Evolutionary conservation across 2,888 invertebrate genomes (phyloP).

Genomic region (Liopterus haemorrhoidalis): DNA sequence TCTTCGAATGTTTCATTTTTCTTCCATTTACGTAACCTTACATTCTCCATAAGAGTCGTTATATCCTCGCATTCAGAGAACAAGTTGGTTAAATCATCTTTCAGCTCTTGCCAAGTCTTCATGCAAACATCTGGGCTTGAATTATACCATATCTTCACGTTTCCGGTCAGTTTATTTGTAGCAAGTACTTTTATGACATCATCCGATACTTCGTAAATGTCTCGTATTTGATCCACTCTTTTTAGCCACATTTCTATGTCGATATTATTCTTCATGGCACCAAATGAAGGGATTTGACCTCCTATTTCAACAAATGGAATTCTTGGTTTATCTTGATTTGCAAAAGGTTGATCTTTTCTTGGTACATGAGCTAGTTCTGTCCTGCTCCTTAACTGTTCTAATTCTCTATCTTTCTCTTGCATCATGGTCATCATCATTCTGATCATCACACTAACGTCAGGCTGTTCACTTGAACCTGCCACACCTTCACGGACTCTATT

Average conservation of each 20-base stretch:
- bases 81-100: constrained; percentile 2
- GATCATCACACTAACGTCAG: too few relatives aligned
- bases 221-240: constrained; percentile 3
- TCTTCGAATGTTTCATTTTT: constrained; percentile 12
- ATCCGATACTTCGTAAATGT: constrained; percentile 5
- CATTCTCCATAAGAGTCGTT: constrained; percentile 3
- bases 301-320: constrained; percentile 4
- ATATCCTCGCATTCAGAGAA: constrained; percentile 7
- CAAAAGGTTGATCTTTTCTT: neutral
- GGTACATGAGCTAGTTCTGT: neutral
- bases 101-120: constrained; percentile 1
- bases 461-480: too few relatives aligned
- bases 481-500: too few relatives aligned
- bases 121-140: neutral
- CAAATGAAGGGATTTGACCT: neutral
- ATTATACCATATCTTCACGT: constrained; percentile 10
- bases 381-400: neutral
- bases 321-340: too few relatives aligned
- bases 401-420: constrained; percentile 1
- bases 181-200: constrained; percentile 10
- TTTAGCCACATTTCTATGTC: constrained; percentile 11
- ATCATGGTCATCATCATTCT: neutral
- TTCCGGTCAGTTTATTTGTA: constrained; percentile 12
- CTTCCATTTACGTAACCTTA: neutral
- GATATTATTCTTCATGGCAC: neutral